phyloP scores from a whole-genome alignment of 2,888 invertebrate genomes.

The Lithodes maja region DNA sequence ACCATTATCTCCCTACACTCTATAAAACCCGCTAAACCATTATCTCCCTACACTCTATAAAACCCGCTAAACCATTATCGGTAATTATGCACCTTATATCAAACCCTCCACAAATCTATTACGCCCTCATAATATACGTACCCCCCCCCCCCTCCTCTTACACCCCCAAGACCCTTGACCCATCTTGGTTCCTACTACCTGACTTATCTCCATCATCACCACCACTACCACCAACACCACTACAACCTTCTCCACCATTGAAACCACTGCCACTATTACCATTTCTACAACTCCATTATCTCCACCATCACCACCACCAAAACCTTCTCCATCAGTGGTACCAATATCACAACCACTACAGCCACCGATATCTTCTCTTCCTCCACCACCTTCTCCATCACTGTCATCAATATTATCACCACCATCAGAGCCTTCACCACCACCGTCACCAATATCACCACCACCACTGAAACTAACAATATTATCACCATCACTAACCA shows the following conservation, averaged over 20 bases:
- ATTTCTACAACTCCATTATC: not conserved
- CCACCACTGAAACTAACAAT: not conserved
- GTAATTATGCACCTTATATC: too few relatives aligned
- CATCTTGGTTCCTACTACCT: not conserved
- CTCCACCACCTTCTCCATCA: not conserved
- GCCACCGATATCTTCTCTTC: not conserved
- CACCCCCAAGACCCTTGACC: not conserved
- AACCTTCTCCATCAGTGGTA: not conserved
- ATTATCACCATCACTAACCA: not conserved
- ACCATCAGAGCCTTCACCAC: not conserved
- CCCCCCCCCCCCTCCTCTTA: not conserved
- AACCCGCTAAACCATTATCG: not conserved
- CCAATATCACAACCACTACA: not conserved
- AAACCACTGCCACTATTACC: not conserved
- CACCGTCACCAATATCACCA: not conserved
- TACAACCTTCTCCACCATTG: not conserved
- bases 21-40: too few relatives aligned
- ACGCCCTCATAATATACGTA: not conserved
- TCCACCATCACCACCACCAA: slow-evolving; percentile 2
- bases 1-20: not conserved
- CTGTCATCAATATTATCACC: not conserved
- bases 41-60: not conserved
- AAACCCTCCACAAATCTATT: not conserved
- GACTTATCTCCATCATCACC: not conserved
- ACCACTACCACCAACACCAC: not conserved